Evolutionary conservation across 2,113 vertebrate species (phyloP), one percentile per base, ranked within the genome.

Genomic region (Microtus richardsoni): DNA sequence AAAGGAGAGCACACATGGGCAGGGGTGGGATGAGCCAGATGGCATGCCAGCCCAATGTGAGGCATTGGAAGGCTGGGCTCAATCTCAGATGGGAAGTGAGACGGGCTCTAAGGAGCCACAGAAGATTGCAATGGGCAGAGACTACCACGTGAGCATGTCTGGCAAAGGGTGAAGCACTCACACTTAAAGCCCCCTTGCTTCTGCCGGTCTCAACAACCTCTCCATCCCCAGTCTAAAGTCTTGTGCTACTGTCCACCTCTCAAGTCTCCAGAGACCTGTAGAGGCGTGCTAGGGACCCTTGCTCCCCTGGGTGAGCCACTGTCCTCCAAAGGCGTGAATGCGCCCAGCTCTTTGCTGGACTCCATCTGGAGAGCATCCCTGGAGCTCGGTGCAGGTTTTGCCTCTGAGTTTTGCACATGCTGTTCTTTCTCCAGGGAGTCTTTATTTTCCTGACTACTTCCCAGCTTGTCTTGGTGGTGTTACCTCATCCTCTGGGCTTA

Each of bases 71-170:
- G 16, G 13, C 9, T 14, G n/a, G 49, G 54, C 24, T 2, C 79
- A 26, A 7, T 22, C 47, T 71, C 26, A 68, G 52, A 16, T 49
- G 36, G 13, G 77, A 26, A n/a, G 80, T 3, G 44, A n/a, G 70
- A 79, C 73, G 30, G 60, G 5, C n/a, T 78, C 66, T n/a, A 24
- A 30, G 62, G 52, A 73, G 16, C 36, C 39, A 36, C 0, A 2
- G 60, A 24, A 7, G 44, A 52, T 77, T 52, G 33, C 60, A 47
- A 0, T 1, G 52, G 75, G 85, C 28, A 75, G 54, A 75, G 54
- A 54, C 4, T 11, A 10, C 14, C 4, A 33, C 0, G 1, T 24
- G 41, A 47, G 22, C 39, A 66, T 13, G 36, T n/a, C 26, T 0
- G 22, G 10, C 10, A 47, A 39, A 83, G 44, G n/a, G 39, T 86